Conservation (phyloP, 2,113 vertebrate species). For the Garra rufa region DNA sequence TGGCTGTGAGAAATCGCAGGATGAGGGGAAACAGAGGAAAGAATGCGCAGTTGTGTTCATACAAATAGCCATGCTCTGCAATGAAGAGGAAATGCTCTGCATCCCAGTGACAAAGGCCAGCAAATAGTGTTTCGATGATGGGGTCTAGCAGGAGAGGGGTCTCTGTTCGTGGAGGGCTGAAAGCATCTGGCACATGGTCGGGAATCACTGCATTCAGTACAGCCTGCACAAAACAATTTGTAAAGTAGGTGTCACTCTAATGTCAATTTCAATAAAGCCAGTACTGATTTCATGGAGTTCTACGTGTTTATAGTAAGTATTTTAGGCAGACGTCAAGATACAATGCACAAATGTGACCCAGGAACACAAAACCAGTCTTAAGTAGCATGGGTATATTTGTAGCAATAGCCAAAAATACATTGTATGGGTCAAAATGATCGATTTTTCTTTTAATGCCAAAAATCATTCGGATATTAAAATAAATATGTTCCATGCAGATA, state of each 20-base stretch:
- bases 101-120: conserved; percentile 92
- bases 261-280: neutral
- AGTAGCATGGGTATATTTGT: too few relatives aligned
- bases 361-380: too few relatives aligned
- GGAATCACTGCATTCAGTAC: conserved; percentile 88
- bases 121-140: conserved; percentile 80
- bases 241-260: neutral
- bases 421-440: too few relatives aligned
- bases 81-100: conserved; percentile 95
- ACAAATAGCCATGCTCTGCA: conserved; percentile 91
- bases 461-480: too few relatives aligned
- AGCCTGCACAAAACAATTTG: conserved; percentile 66
- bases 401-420: too few relatives aligned
- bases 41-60: conserved; percentile 96
- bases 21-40: conserved; percentile 88
- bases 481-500: too few relatives aligned
- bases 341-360: neutral
- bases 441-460: too few relatives aligned
- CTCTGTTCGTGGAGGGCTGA: conserved; percentile 82
- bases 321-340: neutral
- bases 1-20: conserved; percentile 72
- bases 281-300: neutral
- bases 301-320: neutral
- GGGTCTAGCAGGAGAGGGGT: conserved; percentile 72
- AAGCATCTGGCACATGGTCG: conserved; percentile 91